These are phyloP conservation scores for Nibea albiflora DNA, from an alignment of 2,113 vertebrate species.

Conservation along the genomic window DNA sequence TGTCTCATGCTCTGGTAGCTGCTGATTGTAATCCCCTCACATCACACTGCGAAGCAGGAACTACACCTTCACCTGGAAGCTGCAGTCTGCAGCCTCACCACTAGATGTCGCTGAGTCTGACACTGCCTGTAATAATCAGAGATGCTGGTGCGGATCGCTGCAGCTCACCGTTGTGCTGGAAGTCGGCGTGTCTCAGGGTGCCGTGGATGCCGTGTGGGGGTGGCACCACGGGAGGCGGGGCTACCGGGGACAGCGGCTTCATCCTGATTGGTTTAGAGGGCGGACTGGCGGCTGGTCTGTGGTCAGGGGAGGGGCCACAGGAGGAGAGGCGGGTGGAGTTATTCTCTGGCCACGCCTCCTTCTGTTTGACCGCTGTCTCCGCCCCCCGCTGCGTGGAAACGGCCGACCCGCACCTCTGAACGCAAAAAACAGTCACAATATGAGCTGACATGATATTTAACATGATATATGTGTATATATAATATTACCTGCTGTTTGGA, in stretches of 20 bases:
- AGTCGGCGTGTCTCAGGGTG: constrained; percentile 65
- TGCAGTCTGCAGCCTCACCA: too few species aligned
- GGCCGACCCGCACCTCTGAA: constrained; percentile 26
- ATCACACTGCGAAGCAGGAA: too few species aligned
- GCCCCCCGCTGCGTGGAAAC: constrained; percentile 23
- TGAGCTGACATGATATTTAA: too few species aligned
- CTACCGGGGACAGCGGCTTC: constrained; percentile 8
- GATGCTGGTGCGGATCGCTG: too few species aligned
- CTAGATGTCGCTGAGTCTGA: too few species aligned
- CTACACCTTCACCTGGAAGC: too few species aligned
- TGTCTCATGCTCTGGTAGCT: too few species aligned
- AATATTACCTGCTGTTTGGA: constrained; percentile 11
- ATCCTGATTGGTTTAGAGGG: constrained; percentile 34
- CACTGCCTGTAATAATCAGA: too few species aligned
- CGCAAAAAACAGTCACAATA: neutral
- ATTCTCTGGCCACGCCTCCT: constrained; percentile 48
- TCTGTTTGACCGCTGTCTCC: neutral
- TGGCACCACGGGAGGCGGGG: neutral
- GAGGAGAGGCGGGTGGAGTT: neutral
- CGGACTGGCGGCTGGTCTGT: constrained; percentile 5
- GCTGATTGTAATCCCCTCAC: too few species aligned
- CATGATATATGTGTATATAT: too few species aligned
- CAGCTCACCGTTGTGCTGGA: constrained; percentile 77
- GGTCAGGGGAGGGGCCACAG: constrained; percentile 3
- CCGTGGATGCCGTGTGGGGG: constrained; percentile 66